These are phyloP conservation scores for Cephalotes varians DNA, from an alignment of 2,888 invertebrate species.

Conservation along the genomic window DNA sequence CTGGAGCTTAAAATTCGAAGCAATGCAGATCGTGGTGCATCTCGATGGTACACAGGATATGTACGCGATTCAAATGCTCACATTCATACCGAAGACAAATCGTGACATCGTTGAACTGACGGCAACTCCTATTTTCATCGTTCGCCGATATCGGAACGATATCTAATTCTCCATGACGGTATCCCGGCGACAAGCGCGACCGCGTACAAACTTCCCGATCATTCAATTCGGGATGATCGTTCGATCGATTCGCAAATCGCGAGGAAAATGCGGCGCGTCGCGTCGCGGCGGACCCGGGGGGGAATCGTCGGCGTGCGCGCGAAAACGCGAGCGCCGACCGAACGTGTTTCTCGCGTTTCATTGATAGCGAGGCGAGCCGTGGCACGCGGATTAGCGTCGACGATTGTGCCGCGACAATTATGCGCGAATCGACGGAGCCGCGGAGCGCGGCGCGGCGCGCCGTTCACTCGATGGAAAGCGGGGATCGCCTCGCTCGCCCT, in stretches of 20 bases:
- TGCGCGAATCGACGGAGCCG: not conserved
- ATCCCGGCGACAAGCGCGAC: not conserved
- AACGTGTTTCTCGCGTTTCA: not conserved
- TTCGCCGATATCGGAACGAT: not conserved
- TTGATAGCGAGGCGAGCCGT: not conserved
- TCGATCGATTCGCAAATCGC: not conserved
- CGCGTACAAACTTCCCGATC: not conserved
- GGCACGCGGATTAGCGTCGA: slow-evolving; percentile 25
- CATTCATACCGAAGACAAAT: not conserved
- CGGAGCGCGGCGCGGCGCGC: not conserved
- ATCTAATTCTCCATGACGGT: not conserved
- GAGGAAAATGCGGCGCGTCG: not conserved
- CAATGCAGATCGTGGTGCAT: not conserved
- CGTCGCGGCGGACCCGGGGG: too few relatives aligned
- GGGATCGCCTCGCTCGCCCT: slow-evolving; percentile 7
- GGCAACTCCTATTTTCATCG: not conserved
- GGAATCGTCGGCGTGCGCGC: not conserved
- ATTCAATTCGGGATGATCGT: not conserved
- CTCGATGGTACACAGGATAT: not conserved
- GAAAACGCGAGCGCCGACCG: not conserved
- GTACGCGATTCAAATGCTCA: not conserved
- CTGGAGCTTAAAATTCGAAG: not conserved
- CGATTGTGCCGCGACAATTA: slow-evolving; percentile 13
- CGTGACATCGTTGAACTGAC: not conserved
- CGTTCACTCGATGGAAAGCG: slow-evolving; percentile 31